phyloP scores from a whole-genome alignment of 2,888 invertebrate genomes.

The Adelognathus sp. region DNA sequence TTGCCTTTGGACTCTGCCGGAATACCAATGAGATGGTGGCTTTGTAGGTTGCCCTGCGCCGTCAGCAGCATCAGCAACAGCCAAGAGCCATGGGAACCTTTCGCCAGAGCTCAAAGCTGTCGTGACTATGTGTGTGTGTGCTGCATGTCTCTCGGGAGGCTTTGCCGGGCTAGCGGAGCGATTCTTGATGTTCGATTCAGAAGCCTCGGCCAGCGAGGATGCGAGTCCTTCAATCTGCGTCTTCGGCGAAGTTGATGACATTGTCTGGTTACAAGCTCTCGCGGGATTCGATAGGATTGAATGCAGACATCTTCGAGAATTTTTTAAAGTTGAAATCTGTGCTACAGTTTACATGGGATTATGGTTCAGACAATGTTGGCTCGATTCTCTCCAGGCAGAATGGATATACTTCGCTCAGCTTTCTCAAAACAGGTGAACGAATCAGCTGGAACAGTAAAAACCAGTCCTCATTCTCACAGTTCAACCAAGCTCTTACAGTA shows the following conservation, averaged over 20 bases:
- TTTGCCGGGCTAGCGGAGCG: conserved; percentile 21
- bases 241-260: background rate
- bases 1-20: conserved; percentile 64
- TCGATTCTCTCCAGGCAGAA: background rate
- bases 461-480: conserved; percentile 32
- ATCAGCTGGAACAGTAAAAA: conserved; percentile 5
- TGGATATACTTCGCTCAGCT: background rate
- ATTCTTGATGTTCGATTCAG: conserved; percentile 47
- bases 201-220: conserved; percentile 6
- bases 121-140: conserved; percentile 5
- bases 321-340: conserved; percentile 55
- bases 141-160: conserved; percentile 50
- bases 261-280: conserved; percentile 9
- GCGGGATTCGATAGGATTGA: conserved; percentile 64
- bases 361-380: background rate
- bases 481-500: background rate
- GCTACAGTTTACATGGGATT: conserved; percentile 38
- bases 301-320: conserved; percentile 48
- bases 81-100: conserved; percentile 68
- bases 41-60: conserved; percentile 65
- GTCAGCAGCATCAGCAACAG: conserved; percentile 54
- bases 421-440: conserved; percentile 26
- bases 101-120: conserved; percentile 45
- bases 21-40: conserved; percentile 73
- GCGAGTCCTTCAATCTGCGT: conserved; percentile 7